Evolutionary conservation across 2,797 vertebrate species (phyloP), one percentile per base, ranked within the genome.

Genomic region (Mormyrus hasselquistii): DNA sequence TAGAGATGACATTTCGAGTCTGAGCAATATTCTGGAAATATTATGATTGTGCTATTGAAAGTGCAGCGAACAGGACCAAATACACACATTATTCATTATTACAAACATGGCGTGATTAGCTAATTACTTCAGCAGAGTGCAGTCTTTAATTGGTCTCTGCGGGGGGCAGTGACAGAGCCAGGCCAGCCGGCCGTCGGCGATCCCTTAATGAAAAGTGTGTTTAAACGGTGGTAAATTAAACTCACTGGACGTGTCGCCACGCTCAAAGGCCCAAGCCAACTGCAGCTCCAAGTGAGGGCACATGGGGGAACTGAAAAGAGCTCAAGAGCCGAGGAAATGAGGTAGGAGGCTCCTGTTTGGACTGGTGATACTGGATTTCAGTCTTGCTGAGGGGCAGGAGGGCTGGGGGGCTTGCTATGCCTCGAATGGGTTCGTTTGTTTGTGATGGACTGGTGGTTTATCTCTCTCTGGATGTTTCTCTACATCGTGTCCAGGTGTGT

Each of bases 11-110:
- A 47, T 79, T 47, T 79, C 41, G 38, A 79, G 6, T 16, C 38
- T 41, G 73, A 79, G 12, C 38, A 79, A 79, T 41, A 79, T 79
- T n/a, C 16, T 6, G 0, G 73, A 79, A 79, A n/a, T 79, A n/a
- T 4, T 44, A 5, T 44, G 38, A 76, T 79, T 79, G 38, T 44
- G 10, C 38, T 47, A 79, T 9, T 84, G 82, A 52, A 52, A 29
- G 9, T 52, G 4, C 41, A 52, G 44, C 9, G 12, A 3, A 25
- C 44, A 52, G n/a, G 22, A 50, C n/a, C 44, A 38, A 89, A 90
- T 14, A 29, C 2, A 47, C 25, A 87, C 84, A 79, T 88, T 82
- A 49, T 84, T 84, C 82, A 84, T 84, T 52, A 84, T 52, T 84
- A 52, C 44, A 84, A 84, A 50, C 82, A 84, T 14, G n/a, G 82